A percentile compares a stretch with the other conserved stretches of the same genome.
Evolutionary conservation across 2,888 invertebrate genomes (phyloP).

Genomic region (Mallateleia sp.): DNA sequence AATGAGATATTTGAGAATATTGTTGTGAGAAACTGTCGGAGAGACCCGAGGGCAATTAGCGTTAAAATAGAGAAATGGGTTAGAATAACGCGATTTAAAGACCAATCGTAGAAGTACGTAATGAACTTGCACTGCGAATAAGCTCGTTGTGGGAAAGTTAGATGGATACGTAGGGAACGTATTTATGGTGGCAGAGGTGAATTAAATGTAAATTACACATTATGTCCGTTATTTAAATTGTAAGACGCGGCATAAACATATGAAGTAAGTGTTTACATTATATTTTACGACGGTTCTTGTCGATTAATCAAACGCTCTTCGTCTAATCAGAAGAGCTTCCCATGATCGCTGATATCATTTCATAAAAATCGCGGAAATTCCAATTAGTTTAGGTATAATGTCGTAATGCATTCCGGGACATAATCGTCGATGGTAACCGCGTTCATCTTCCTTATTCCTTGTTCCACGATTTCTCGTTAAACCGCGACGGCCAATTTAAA

Average conservation of each 20-base stretch:
- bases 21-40: slow-evolving; percentile 52
- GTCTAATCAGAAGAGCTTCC: slow-evolving; percentile 11
- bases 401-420: slow-evolving; percentile 49
- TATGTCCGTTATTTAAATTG: slow-evolving; percentile 46
- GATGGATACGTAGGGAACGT: slow-evolving; percentile 25
- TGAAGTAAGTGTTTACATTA: not conserved
- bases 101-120: slow-evolving; percentile 22
- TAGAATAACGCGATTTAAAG: slow-evolving; percentile 51
- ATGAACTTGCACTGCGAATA: slow-evolving; percentile 27
- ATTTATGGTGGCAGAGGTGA: slow-evolving; percentile 16
- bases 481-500: slow-evolving; percentile 60
- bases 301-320: not conserved
- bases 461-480: slow-evolving; percentile 65
- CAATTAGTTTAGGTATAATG: slow-evolving; percentile 7
- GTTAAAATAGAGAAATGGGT: slow-evolving; percentile 51
- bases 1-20: slow-evolving; percentile 60
- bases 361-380: slow-evolving; percentile 3
- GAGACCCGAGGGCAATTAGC: slow-evolving; percentile 45
- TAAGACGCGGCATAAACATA: not conserved
- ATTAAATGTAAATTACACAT: slow-evolving; percentile 45
- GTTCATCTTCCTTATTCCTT: slow-evolving; percentile 69
- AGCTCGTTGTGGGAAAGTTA: slow-evolving; percentile 52
- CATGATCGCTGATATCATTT: not conserved
- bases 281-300: not conserved
- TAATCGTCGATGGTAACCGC: slow-evolving; percentile 29